Evolutionary conservation across 1,140 invertebrate species (phyloP).

Genomic region (Chironomus striatipennis): DNA sequence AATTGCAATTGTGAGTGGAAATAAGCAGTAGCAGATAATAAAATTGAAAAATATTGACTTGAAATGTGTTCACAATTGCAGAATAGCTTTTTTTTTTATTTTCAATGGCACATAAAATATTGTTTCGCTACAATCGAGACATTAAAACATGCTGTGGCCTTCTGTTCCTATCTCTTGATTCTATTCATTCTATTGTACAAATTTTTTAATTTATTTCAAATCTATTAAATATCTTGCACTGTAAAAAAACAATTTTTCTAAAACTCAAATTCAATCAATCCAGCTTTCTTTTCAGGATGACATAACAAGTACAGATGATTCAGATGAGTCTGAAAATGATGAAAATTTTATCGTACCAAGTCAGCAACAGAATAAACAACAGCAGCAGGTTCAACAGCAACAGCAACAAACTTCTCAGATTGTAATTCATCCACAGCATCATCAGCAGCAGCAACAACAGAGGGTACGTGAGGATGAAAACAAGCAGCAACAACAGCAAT

Average conservation of each 20-base stretch:
- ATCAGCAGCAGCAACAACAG: background rate
- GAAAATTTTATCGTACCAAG: background rate
- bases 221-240: no score
- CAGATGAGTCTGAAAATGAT: conserved; percentile 16
- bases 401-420: background rate
- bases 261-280: background rate
- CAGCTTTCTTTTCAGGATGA: conserved; percentile 21
- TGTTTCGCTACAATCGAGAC: no score
- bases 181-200: background rate
- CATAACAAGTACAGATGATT: conserved; percentile 8
- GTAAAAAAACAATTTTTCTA: background rate
- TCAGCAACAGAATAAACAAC: background rate
- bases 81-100: no score
- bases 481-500: background rate
- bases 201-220: no score
- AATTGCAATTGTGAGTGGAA: no score
- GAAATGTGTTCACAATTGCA: background rate
- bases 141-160: background rate
- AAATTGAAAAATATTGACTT: background rate
- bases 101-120: no score
- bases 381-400: background rate
- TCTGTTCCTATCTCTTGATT: background rate
- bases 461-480: background rate
- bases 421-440: background rate
- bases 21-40: background rate